Conservation (phyloP, 37 sponge, comb jelly and placozoan species). For the Amphimedon queenslandica region DNA sequence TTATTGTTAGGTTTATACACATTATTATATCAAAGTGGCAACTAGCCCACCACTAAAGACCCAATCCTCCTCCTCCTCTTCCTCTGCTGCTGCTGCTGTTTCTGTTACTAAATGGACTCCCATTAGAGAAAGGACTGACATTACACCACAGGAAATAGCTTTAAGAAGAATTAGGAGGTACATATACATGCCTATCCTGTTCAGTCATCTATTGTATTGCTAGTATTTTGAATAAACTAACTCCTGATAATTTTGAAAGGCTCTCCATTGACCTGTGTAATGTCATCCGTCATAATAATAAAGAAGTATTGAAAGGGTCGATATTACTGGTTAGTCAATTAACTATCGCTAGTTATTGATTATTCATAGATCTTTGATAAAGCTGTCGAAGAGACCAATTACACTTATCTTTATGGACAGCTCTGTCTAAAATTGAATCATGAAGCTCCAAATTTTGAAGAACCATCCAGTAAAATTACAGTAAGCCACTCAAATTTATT, state of each 20-base stretch:
- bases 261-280: constrained; percentile 33
- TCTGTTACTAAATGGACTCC: constrained; percentile 51
- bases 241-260: constrained; percentile 79
- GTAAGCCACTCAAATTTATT: constrained; percentile 28
- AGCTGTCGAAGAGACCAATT: constrained; percentile 71
- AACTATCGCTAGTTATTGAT: neutral
- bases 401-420: constrained; percentile 75
- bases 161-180: constrained; percentile 70
- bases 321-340: constrained; percentile 60
- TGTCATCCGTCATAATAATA: constrained; percentile 1
- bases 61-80: too few species aligned
- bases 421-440: constrained; percentile 58
- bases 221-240: constrained; percentile 84
- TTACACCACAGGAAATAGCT: constrained; percentile 32
- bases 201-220: neutral
- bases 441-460: constrained; percentile 49
- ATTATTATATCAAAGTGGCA: too few species aligned
- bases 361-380: constrained; percentile 73
- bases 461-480: constrained; percentile 24
- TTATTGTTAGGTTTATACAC: too few species aligned
- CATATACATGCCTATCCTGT: neutral
- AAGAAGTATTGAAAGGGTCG: constrained; percentile 47
- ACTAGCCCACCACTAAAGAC: too few species aligned
- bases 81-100: neutral
- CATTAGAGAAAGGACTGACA: constrained; percentile 31